Base-by-base conservation (phyloP, 2,797 vertebrate species). In the Girardinus metallicus region DNA sequence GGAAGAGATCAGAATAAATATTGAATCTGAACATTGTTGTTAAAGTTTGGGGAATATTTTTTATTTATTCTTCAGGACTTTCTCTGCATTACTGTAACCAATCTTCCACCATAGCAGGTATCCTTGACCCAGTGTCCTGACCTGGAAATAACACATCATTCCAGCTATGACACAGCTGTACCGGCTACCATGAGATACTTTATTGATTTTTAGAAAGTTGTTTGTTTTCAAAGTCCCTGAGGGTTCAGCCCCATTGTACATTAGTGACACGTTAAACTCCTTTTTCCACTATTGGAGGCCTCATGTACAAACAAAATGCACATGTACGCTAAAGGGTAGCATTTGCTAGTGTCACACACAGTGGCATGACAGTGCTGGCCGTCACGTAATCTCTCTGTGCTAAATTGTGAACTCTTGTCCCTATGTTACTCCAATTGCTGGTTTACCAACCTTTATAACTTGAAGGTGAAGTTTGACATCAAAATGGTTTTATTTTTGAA, bases 171-270 rank as follows among this genome's bases (percentile, higher is more conserved):
- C 72, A 23, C 29, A 51, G 47, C 73, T 39, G 31, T 15, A 51
- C 72, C 23, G 18, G 72, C 47, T 51, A 51, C 36, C 66, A 70
- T 39, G 66, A 74, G 47, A 74, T 36, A 53, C 23, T 74, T 36
- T 74, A 74, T 74, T 74, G 73, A 74, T 74, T 74, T 74, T 36
- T 74, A 26, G 23, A 51, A 74, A 51, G 4, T 73, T 73, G 34
- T 51, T 74, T 23, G 47, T 39, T 74, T 74, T 74, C 39, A 70
- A 70, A 70, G 66, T 70, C 66, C 66, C 66, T 43, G 23, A 70
- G 66, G 66, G 39, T n/a, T n/a, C 66, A 43, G 66, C 80, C 39
- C 39, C 66, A 43, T 26, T 70, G 39, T 70, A 70, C 66, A 70
- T 70, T 43, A 70, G 66, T 43, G 66, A n/a, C 23, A 70, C 13